These are phyloP conservation scores for Trichopoda pennipes DNA, from an alignment of 2,888 invertebrate species.

Conservation along the genomic window DNA sequence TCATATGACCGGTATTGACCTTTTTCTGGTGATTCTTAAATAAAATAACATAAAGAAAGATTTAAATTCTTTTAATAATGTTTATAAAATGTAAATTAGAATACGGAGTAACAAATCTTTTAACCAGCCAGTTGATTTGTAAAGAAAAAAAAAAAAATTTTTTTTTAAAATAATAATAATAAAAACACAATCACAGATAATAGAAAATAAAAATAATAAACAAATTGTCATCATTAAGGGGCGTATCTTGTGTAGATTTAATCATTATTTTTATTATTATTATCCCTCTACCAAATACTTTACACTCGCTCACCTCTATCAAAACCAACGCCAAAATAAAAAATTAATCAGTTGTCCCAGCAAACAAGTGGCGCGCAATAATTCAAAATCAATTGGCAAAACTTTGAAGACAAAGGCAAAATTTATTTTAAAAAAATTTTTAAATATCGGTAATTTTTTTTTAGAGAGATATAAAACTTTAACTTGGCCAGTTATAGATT, in stretches of 20 bases:
- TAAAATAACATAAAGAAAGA: slow-evolving; percentile 19
- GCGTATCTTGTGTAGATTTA: slow-evolving; percentile 58
- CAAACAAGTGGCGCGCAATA: background rate
- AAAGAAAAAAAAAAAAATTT: too few species aligned
- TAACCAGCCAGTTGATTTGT: slow-evolving; percentile 34
- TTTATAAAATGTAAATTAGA: slow-evolving; percentile 59
- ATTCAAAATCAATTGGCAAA: too few species aligned
- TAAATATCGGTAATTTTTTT: too few species aligned
- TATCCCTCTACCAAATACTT: slow-evolving; percentile 22
- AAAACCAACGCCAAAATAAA: background rate
- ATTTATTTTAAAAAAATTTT: too few species aligned
- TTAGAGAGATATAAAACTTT: too few species aligned
- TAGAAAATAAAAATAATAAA: background rate
- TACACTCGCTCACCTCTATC: slow-evolving; percentile 44
- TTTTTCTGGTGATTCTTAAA: slow-evolving; percentile 2
- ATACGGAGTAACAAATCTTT: slow-evolving; percentile 7
- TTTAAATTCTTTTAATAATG: slow-evolving; percentile 31
- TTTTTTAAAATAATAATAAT: too few species aligned
- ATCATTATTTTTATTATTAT: slow-evolving; percentile 37
- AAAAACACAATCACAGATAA: slow-evolving; percentile 5
- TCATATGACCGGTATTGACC: slow-evolving; percentile 56
- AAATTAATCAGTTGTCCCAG: slow-evolving; percentile 23
- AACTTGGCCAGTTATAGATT: too few species aligned
- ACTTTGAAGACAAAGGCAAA: too few species aligned
- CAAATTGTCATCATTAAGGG: slow-evolving; percentile 65